Evolutionary conservation across 1,140 invertebrate genomes (phyloP).

Genomic region (Bacillus rossius): DNA sequence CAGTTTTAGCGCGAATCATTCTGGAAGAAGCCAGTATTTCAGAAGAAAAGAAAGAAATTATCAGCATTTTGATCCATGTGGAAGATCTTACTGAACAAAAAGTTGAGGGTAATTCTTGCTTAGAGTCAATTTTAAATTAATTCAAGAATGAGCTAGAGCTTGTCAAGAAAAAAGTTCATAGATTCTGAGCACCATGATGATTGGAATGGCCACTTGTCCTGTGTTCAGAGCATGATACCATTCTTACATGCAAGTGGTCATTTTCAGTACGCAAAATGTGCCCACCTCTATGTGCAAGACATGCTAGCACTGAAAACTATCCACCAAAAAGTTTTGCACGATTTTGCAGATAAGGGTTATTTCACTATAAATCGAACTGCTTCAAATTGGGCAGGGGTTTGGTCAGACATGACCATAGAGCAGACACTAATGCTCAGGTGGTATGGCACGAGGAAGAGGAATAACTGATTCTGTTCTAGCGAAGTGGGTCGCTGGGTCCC

Average conservation of each 20-base stretch:
- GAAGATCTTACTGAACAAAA: background rate
- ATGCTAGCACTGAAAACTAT: conserved; percentile 33
- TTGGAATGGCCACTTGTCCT: conserved; percentile 38
- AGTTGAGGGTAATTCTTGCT: background rate
- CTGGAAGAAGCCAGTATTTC: background rate
- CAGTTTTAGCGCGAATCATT: background rate
- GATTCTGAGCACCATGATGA: conserved; percentile 36
- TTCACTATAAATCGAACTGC: conserved; percentile 39
- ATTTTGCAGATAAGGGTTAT: conserved; percentile 33
- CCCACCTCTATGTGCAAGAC: conserved; percentile 42
- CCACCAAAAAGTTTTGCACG: conserved; percentile 33
- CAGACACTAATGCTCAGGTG: conserved; percentile 39
- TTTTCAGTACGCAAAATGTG: conserved; percentile 42
- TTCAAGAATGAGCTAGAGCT: background rate
- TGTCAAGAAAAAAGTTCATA: conserved; percentile 26
- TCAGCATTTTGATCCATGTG: background rate
- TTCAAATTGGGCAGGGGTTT: conserved; percentile 41
- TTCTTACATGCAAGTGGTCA: conserved; percentile 42
- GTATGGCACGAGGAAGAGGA: conserved; percentile 33
- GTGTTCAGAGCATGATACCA: conserved; percentile 39
- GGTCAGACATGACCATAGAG: conserved; percentile 40
- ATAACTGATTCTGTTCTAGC: background rate
- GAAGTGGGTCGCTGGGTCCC: no score
- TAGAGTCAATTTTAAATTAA: no score
- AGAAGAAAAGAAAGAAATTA: background rate